Evolutionary conservation across 1,140 invertebrate species (phyloP), one percentile per base, ranked within the genome.

Genomic region (Drosophila tropicalis): DNA sequence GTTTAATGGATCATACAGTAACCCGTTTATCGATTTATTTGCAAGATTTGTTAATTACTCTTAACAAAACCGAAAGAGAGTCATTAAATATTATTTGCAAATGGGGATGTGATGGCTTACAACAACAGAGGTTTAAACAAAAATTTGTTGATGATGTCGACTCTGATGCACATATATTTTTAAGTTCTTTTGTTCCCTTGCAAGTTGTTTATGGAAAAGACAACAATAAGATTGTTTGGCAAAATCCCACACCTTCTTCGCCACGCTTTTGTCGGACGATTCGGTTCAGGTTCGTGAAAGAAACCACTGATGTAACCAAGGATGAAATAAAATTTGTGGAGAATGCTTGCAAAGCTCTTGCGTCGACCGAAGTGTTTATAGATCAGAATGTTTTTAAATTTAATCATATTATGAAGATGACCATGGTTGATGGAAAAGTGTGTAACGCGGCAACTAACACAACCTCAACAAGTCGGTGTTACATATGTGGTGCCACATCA

Each of bases 81-180:
- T 36, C 9, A 36, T 36, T 36, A 36, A 36, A 36, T 10, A 36
- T 36, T 36, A 36, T 36, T 36, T 36, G 34, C 34, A 36, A 36
- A 36, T 36, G 34, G 34, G 34, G 34, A 29, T 12, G 10, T 47
- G 60, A 51, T 61, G 29, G 22, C 15, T 36, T n/a, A n/a, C n/a
- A n/a, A n/a, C n/a, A n/a, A n/a, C n/a, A n/a, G n/a, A n/a, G n/a
- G n/a, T n/a, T n/a, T n/a, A n/a, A n/a, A n/a, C n/a, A n/a, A n/a
- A n/a, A n/a, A n/a, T n/a, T n/a, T n/a, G n/a, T n/a, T n/a, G n/a
- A n/a, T n/a, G n/a, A n/a, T n/a, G n/a, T n/a, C n/a, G n/a, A n/a
- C n/a, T n/a, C n/a, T n/a, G n/a, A n/a, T n/a, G n/a, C 34, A 36
- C 22, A 60, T 32, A 22, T 58, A 29, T 58, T 58, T 58, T 58